phyloP scores from a whole-genome alignment of 2,113 vertebrate genomes.

The Archilochus colubris region DNA sequence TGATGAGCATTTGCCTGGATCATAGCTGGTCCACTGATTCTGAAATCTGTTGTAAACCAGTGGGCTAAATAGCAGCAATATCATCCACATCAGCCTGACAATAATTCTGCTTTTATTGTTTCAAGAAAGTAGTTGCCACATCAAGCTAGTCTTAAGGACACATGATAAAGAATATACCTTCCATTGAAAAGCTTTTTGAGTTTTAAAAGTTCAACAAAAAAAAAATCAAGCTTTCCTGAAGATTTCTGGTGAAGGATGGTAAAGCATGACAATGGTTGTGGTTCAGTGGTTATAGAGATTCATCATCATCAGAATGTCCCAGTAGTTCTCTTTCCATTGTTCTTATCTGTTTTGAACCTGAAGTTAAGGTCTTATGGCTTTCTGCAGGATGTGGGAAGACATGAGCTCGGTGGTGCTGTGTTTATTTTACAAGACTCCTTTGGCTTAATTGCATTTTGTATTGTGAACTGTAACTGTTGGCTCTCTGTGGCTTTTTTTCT shows the following conservation, averaged over 20 bases:
- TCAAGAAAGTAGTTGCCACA: neutral
- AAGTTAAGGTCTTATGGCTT: neutral
- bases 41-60: neutral
- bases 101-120: neutral
- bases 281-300: neutral
- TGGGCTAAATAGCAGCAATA: neutral
- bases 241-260: neutral
- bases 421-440: neutral
- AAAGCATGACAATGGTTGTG: neutral
- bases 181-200: neutral
- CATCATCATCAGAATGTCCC: neutral
- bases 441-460: neutral
- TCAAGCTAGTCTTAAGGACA: neutral
- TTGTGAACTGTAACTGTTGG: neutral
- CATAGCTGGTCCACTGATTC: neutral
- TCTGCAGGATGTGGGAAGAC: neutral
- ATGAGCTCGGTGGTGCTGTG: neutral
- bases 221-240: neutral
- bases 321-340: neutral
- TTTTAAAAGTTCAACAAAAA: neutral
- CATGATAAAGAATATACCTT: neutral
- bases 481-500: neutral
- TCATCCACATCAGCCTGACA: neutral
- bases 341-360: neutral
- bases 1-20: neutral